Percentiles rank a stretch among this genome's conserved stretches.
These are phyloP conservation scores for Nomada fucata DNA, from an alignment of 2,888 invertebrate species.

Conservation along the genomic window DNA sequence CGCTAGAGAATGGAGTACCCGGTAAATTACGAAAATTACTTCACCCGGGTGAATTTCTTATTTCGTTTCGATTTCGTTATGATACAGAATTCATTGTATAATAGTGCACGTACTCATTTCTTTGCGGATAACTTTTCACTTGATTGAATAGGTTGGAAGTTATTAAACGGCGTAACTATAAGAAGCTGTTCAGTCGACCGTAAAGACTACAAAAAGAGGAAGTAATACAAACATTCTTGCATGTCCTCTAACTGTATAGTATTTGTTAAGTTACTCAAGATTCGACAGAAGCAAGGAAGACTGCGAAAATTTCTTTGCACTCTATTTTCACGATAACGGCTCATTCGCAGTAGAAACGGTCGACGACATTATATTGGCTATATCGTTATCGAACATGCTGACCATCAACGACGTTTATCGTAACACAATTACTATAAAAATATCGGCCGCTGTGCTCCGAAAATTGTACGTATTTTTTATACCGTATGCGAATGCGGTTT, in stretches of 20 bases:
- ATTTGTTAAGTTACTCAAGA: neutral
- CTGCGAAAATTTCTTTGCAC: neutral
- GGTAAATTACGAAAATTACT: constrained; percentile 46
- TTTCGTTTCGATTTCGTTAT: neutral
- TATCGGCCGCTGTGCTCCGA: neutral
- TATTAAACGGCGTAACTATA: neutral
- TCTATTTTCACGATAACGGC: neutral
- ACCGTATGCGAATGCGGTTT: neutral
- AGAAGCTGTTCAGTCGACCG: constrained; percentile 21
- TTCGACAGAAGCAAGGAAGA: neutral
- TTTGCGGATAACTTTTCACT: neutral
- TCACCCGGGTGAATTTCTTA: constrained; percentile 57
- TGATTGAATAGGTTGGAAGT: neutral
- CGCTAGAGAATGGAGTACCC: constrained; percentile 47
- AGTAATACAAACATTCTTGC: neutral
- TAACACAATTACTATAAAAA: neutral
- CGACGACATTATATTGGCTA: neutral
- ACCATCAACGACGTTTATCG: neutral
- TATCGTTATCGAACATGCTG: neutral
- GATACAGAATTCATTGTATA: neutral
- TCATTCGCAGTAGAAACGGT: neutral
- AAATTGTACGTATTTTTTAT: neutral
- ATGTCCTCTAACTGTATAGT: neutral
- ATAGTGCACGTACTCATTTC: neutral
- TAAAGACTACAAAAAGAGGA: neutral